Conservation (phyloP, 2,888 invertebrate genomes). For the Drosophila setosimentum region DNA sequence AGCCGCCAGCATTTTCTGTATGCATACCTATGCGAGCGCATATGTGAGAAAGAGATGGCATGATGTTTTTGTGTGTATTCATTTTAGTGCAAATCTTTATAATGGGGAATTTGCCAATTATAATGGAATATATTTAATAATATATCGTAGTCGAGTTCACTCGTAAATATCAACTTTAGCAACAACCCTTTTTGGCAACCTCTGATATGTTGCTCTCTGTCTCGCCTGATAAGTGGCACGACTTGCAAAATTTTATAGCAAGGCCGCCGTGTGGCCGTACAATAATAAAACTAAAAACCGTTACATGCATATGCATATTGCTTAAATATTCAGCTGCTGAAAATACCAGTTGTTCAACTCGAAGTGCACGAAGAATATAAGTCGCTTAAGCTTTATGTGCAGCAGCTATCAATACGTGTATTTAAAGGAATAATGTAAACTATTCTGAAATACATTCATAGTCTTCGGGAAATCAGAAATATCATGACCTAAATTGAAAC, state of each 20-base stretch:
- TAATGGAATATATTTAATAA: too few relatives aligned
- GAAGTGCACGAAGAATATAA: background rate
- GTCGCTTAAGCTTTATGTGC: background rate
- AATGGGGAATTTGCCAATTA: too few relatives aligned
- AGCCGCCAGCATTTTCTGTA: too few relatives aligned
- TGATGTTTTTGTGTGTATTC: too few relatives aligned
- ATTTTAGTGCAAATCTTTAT: too few relatives aligned
- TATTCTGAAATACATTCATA: conserved; percentile 17
- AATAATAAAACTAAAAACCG: conserved; percentile 2
- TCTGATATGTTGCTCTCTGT: too few relatives aligned
- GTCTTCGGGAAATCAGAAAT: conserved; percentile 1
- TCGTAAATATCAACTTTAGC: conserved; percentile 61
- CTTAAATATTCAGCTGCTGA: conserved; percentile 54
- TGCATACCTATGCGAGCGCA: too few relatives aligned
- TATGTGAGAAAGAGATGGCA: too few relatives aligned
- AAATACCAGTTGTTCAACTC: conserved; percentile 4
- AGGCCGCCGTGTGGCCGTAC: conserved; percentile 20
- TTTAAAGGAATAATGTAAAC: background rate
- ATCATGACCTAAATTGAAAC: conserved; percentile 55
- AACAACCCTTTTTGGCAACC: conserved; percentile 33
- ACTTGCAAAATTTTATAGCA: conserved; percentile 52
- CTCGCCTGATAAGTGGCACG: conserved; percentile 65
- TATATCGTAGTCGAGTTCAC: too few relatives aligned
- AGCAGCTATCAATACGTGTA: background rate
- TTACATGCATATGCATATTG: conserved; percentile 46